phyloP scores from a whole-genome alignment of 2,888 invertebrate genomes.

The Anoplius nigerrimus region DNA sequence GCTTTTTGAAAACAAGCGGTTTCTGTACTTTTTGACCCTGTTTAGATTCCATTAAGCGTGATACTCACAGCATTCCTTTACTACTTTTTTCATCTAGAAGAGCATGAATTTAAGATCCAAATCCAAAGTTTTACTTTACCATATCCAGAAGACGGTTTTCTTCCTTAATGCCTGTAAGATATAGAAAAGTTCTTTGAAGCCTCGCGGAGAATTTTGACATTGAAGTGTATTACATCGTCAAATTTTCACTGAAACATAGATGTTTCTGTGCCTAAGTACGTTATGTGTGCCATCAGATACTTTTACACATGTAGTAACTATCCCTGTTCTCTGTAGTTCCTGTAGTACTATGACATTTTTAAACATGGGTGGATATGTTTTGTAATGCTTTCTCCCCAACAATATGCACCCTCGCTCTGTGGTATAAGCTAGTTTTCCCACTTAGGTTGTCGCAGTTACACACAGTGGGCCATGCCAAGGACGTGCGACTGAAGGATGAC shows the following conservation, averaged over 20 bases:
- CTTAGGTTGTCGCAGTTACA: constrained; percentile 85
- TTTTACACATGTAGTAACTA: neutral
- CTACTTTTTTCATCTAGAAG: too few species aligned
- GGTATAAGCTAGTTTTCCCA: constrained; percentile 67
- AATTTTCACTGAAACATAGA: neutral
- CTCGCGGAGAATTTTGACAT: constrained; percentile 21
- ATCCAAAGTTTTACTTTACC: constrained; percentile 1
- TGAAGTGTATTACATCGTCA: neutral
- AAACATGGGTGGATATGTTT: too few species aligned
- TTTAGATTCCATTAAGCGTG: neutral
- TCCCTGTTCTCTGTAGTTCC: neutral
- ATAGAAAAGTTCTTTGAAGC: constrained; percentile 23
- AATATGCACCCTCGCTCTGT: constrained; percentile 34
- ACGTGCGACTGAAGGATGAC: constrained; percentile 85
- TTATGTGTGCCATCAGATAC: neutral
- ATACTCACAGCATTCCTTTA: too few species aligned
- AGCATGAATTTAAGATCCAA: too few species aligned
- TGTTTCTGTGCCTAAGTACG: neutral
- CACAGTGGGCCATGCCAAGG: constrained; percentile 84
- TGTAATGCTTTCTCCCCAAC: neutral
- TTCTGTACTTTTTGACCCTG: neutral
- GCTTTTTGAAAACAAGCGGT: neutral
- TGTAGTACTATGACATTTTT: too few species aligned
- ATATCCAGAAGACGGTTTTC: constrained; percentile 21
- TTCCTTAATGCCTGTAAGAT: constrained; percentile 14